These are phyloP conservation scores for Phyllotis vaccarum DNA, from an alignment of 2,797 vertebrate species.

Conservation along the genomic window DNA sequence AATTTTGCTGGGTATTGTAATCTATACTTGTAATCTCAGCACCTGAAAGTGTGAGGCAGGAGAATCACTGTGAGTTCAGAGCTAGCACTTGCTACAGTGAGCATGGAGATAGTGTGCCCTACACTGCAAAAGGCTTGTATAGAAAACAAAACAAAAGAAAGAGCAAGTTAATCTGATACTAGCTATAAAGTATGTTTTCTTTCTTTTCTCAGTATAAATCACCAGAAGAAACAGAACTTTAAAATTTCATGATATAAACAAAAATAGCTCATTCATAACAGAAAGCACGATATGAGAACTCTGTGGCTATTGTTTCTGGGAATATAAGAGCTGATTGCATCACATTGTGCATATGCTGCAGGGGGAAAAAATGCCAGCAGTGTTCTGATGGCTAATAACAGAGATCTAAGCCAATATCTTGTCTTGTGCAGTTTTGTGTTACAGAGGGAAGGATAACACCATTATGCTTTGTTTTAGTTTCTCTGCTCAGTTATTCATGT, in stretches of 20 bases:
- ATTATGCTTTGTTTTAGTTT: slow-evolving; percentile 71
- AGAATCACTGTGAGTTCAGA: background rate
- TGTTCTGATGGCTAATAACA: slow-evolving; percentile 75
- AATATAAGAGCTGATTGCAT: slow-evolving; percentile 68
- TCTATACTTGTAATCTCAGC: background rate
- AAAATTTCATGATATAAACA: slow-evolving; percentile 64
- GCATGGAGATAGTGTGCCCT: background rate
- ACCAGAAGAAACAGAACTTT: slow-evolving; percentile 55
- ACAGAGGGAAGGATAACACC: slow-evolving; percentile 35
- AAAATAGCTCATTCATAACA: slow-evolving; percentile 64
- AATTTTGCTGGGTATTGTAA: slow-evolving; percentile 24
- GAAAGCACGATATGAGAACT: slow-evolving; percentile 39
- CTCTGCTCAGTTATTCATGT: slow-evolving; percentile 72
- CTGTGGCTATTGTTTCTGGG: slow-evolving; percentile 68
- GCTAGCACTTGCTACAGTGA: background rate
- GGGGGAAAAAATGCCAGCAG: slow-evolving; percentile 40
- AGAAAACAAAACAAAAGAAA: background rate
- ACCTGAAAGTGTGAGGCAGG: background rate
- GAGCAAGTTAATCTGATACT: slow-evolving; percentile 74
- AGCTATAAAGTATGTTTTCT: slow-evolving; percentile 9
- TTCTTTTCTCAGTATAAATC: slow-evolving; percentile 22
- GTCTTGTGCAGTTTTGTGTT: slow-evolving; percentile 59
- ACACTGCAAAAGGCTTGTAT: background rate
- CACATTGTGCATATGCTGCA: slow-evolving; percentile 52
- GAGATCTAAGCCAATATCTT: slow-evolving; percentile 66